Evolutionary conservation across 1,140 invertebrate species (phyloP).

Genomic region (Diprion similis): DNA sequence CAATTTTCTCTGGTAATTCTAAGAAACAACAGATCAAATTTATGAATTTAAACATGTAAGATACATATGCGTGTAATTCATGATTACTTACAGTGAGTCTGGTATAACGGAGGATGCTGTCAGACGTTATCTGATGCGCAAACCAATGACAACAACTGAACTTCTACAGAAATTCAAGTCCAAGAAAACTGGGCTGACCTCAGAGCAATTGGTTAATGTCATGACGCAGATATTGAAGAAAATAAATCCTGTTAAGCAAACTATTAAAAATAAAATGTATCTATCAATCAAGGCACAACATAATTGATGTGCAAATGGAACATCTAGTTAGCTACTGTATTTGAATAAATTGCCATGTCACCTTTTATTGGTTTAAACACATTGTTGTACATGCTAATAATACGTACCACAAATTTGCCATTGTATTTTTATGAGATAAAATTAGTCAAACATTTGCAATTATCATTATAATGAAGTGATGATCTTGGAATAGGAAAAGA

Average conservation of each 20-base stretch:
- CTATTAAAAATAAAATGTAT: constrained; percentile 94
- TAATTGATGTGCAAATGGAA: constrained; percentile 27
- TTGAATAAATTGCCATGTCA: too few relatives aligned
- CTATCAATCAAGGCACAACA: constrained; percentile 78
- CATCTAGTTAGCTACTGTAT: too few relatives aligned
- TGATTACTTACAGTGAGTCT: constrained; percentile 72
- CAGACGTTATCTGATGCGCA: constrained; percentile 88
- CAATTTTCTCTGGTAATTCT: too few relatives aligned
- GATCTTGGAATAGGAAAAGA: too few relatives aligned
- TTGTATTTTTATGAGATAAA: too few relatives aligned
- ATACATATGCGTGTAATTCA: constrained; percentile 2
- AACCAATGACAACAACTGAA: constrained; percentile 96
- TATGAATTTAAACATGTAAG: background rate
- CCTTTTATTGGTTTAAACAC: too few relatives aligned
- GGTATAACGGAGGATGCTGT: constrained; percentile 95
- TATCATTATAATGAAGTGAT: too few relatives aligned
- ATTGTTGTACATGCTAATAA: too few relatives aligned
- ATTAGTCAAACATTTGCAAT: too few relatives aligned
- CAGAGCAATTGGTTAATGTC: constrained; percentile 88
- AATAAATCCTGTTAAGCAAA: constrained; percentile 93
- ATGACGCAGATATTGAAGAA: constrained; percentile 95
- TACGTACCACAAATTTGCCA: too few relatives aligned
- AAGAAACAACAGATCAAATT: too few relatives aligned
- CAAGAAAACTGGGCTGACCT: constrained; percentile 89
- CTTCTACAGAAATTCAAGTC: constrained; percentile 94